phyloP scores from a whole-genome alignment of 2,888 invertebrate genomes.

The Lithosia quadra region DNA sequence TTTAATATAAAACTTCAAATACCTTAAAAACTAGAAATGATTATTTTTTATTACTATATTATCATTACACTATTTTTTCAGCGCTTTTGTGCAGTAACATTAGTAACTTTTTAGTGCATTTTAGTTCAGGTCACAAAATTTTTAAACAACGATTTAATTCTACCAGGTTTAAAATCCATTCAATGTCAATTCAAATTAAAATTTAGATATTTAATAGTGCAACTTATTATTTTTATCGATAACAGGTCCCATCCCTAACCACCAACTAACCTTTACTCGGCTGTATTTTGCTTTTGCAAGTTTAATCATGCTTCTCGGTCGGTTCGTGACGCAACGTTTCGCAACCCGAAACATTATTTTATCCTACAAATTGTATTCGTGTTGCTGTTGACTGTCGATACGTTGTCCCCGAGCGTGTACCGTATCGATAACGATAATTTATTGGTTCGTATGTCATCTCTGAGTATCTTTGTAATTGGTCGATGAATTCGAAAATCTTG shows the following conservation, averaged over 20 bases:
- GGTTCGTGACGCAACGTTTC: conserved; percentile 85
- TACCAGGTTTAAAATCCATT: too few species aligned
- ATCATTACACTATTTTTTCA: too few species aligned
- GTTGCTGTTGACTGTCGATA: conserved; percentile 71
- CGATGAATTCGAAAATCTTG: conserved; percentile 28
- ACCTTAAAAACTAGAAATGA: neutral
- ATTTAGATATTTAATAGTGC: conserved; percentile 14
- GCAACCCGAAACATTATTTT: conserved; percentile 85
- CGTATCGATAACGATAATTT: conserved; percentile 58
- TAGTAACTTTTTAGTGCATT: too few species aligned
- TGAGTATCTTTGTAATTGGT: conserved; percentile 54
- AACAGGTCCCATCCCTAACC: conserved; percentile 56
- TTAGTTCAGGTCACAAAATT: too few species aligned
- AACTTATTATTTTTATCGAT: conserved; percentile 50
- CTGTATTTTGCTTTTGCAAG: conserved; percentile 86
- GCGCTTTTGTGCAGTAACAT: too few species aligned
- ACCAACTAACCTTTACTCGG: conserved; percentile 82
- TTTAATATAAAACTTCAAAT: neutral
- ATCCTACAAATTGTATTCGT: conserved; percentile 86
- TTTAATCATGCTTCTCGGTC: conserved; percentile 83
- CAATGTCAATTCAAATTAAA: conserved; percentile 8
- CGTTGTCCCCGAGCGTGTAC: conserved; percentile 51
- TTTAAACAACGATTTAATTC: too few species aligned
- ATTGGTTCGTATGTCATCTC: conserved; percentile 60
- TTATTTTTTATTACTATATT: too few species aligned